phyloP scores from a whole-genome alignment of 2,888 invertebrate species.

The Carcina quercana region DNA sequence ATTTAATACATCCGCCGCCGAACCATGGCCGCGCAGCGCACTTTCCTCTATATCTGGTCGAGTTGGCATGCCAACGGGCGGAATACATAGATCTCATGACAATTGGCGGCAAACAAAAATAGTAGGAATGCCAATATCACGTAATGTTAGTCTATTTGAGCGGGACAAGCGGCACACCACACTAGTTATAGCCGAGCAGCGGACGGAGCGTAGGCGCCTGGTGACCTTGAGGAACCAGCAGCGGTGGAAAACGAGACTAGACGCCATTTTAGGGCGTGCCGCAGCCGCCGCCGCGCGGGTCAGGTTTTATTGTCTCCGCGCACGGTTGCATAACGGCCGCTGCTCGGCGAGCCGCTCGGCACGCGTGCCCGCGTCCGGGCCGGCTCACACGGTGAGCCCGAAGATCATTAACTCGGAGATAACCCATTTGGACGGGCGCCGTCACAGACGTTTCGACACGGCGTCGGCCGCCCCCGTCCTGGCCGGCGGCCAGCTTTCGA shows the following conservation, averaged over 20 bases:
- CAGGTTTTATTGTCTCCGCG: conserved; percentile 69
- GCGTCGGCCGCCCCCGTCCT: conserved; percentile 43
- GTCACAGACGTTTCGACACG: conserved; percentile 53
- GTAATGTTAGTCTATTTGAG: conserved; percentile 62
- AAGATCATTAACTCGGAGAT: conserved; percentile 62
- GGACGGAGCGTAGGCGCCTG: conserved; percentile 67
- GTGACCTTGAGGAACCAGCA: conserved; percentile 59
- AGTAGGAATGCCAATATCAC: conserved; percentile 57
- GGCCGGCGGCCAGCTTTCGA: conserved; percentile 40
- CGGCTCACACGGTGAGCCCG: conserved; percentile 38
- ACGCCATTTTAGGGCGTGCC: conserved; percentile 68
- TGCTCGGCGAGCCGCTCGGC: conserved; percentile 42
- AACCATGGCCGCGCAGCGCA: conserved; percentile 33
- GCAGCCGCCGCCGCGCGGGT: conserved; percentile 53
- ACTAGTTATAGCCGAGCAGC: conserved; percentile 55
- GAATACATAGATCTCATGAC: conserved; percentile 29
- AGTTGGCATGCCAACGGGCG: conserved; percentile 39
- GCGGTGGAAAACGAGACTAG: conserved; percentile 62
- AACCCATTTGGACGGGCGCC: conserved; percentile 61
- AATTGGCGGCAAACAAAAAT: conserved; percentile 61
- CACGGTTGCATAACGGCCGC: conserved; percentile 59
- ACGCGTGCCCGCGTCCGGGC: conserved; percentile 23
- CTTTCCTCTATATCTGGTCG: conserved; percentile 32
- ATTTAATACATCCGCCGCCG: no score
- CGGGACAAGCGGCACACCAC: conserved; percentile 53